Evolutionary conservation across 2,888 invertebrate species (phyloP).

Genomic region (Julus scanicus): DNA sequence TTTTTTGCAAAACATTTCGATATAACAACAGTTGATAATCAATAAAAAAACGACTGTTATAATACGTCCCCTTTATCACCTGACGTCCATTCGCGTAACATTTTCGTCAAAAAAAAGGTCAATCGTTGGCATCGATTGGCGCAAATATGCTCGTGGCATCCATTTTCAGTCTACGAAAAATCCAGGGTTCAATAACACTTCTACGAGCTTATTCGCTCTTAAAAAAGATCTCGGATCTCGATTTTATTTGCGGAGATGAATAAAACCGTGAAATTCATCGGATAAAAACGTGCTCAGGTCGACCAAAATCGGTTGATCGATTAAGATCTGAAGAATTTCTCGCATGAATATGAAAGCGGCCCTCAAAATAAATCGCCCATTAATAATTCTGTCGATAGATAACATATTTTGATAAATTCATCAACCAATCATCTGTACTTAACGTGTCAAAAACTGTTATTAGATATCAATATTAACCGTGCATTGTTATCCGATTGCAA

Average conservation of each 20-base stretch:
- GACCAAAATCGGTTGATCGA: constrained; percentile 12
- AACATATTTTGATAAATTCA: background rate
- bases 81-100: background rate
- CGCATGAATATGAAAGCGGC: background rate
- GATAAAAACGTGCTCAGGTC: background rate
- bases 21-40: background rate
- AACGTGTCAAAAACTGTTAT: no score
- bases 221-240: background rate
- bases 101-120: background rate
- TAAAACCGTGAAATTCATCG: background rate
- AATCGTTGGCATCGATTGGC: background rate
- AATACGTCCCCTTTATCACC: background rate
- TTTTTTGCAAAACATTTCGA: background rate
- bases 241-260: background rate
- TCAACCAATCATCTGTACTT: background rate
- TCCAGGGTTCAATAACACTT: constrained; percentile 4
- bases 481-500: no score
- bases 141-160: background rate
- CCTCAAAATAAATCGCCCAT: background rate
- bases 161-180: background rate
- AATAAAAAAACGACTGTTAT: background rate
- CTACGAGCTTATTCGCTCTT: constrained; percentile 18
- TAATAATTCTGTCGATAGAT: background rate
- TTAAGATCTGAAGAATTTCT: background rate
- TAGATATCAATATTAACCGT: no score